These are phyloP conservation scores for Dipus sagitta DNA, from an alignment of 2,797 vertebrate species.

Conservation along the genomic window DNA sequence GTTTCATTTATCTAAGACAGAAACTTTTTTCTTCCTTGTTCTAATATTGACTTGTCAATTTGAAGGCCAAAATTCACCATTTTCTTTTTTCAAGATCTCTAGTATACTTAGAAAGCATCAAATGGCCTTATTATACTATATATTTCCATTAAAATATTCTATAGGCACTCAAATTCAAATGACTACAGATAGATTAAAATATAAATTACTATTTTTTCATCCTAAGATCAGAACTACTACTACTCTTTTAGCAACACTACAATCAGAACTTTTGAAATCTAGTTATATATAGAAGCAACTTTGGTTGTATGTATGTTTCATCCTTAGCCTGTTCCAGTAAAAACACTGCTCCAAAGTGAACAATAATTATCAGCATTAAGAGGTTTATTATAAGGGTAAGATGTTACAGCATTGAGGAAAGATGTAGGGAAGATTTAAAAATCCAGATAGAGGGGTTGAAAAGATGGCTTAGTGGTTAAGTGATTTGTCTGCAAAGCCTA, in stretches of 20 bases:
- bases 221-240: neutral
- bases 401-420: no score
- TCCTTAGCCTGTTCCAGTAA: no score
- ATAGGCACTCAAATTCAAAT: neutral
- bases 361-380: no score
- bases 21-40: neutral
- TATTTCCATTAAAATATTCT: neutral
- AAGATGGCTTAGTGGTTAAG: no score
- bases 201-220: neutral
- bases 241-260: neutral
- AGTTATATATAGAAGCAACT: no score
- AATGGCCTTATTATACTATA: neutral
- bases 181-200: neutral
- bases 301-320: no score
- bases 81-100: conserved; percentile 1
- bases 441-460: no score
- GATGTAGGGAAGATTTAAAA: no score
- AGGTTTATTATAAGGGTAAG: no score
- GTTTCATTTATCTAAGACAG: neutral
- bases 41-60: neutral
- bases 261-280: no score
- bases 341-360: no score
- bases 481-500: no score
- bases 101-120: neutral
- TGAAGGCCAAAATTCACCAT: neutral